These are phyloP conservation scores for Lithobates sylvaticus DNA, from an alignment of 2,797 vertebrate species.

Conservation along the genomic window DNA sequence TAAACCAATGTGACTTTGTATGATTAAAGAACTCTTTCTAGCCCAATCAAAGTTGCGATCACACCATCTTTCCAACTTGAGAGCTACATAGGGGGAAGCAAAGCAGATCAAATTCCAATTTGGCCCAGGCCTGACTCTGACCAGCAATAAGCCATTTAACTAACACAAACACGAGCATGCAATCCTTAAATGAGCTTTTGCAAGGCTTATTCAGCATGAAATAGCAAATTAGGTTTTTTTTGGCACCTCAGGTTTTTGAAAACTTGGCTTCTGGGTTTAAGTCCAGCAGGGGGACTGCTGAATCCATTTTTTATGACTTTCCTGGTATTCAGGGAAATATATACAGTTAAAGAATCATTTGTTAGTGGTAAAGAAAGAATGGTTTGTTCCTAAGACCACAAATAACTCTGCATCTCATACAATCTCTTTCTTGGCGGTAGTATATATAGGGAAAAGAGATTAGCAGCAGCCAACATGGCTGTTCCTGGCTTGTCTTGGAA, in stretches of 20 bases:
- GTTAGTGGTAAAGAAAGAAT: slow-evolving; percentile 11
- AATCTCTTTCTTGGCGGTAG: slow-evolving; percentile 1
- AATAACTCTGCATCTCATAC: slow-evolving; percentile 2
- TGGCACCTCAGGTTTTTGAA: slow-evolving; percentile 42
- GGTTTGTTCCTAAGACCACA: not conserved
- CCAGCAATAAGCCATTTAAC: slow-evolving; percentile 53
- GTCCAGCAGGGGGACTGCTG: slow-evolving; percentile 17
- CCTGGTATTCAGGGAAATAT: not conserved
- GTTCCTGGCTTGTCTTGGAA: not conserved
- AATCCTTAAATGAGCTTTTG: slow-evolving; percentile 43
- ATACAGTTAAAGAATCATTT: slow-evolving; percentile 16
- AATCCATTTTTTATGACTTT: not conserved
- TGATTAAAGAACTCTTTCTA: slow-evolving; percentile 42
- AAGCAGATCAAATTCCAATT: slow-evolving; percentile 48
- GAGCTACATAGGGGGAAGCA: not conserved
- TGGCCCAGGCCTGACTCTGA: slow-evolving; percentile 31
- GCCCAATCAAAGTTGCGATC: slow-evolving; percentile 26
- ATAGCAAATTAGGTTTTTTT: slow-evolving; percentile 55
- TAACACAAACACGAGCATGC: slow-evolving; percentile 44
- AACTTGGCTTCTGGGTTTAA: slow-evolving; percentile 47
- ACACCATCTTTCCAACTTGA: not conserved
- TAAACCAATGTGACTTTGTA: slow-evolving; percentile 35
- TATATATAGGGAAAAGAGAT: not conserved
- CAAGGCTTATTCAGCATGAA: slow-evolving; percentile 58
- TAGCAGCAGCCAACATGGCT: not conserved